A percentile compares a stretch with the other conserved stretches of the same genome.
phyloP scores from a whole-genome alignment of 2,797 vertebrate genomes.

The Alauda arvensis region DNA sequence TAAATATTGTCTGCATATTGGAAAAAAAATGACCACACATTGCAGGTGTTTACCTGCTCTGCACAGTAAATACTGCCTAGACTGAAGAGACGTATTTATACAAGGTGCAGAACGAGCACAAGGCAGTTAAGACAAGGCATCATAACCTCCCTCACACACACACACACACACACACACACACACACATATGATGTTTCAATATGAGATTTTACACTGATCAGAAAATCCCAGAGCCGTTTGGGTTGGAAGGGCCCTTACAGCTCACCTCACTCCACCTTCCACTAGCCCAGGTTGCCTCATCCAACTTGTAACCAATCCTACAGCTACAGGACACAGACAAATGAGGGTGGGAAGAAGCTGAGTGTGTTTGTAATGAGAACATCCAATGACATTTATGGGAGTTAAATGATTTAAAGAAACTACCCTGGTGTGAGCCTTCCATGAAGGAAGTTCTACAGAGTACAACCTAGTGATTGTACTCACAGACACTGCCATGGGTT shows the following conservation, averaged over 20 bases:
- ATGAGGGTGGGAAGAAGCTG: neutral
- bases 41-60: neutral
- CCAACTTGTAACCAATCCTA: neutral
- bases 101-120: neutral
- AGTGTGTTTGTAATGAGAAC: neutral
- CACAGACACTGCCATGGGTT: neutral
- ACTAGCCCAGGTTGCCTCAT: neutral
- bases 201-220: neutral
- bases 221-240: neutral
- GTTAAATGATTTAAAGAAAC: neutral
- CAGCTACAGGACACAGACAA: neutral
- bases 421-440: neutral
- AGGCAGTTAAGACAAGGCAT: neutral
- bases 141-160: neutral
- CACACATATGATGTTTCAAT: neutral
- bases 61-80: neutral
- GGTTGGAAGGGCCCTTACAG: neutral
- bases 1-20: neutral
- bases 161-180: neutral
- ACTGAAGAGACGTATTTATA: neutral
- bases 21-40: neutral
- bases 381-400: neutral
- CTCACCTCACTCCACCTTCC: neutral
- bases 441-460: neutral
- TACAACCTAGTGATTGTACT: neutral